A percentile compares a stretch with the other conserved stretches of the same genome.
Conservation (phyloP, 2,797 vertebrate species). For the Rhincodon typus region DNA sequence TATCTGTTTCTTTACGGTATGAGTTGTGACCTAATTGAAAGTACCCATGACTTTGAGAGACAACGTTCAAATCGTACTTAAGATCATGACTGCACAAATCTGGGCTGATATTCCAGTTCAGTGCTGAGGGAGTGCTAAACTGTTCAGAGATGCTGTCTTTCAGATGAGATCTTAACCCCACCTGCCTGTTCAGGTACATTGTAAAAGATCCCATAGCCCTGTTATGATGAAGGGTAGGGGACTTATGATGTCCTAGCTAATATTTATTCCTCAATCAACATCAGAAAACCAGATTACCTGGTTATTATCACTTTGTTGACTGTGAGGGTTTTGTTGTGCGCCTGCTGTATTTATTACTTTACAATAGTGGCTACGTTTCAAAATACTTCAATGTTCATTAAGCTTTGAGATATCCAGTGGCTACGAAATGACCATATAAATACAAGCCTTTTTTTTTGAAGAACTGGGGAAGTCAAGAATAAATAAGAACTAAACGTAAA, state of each 20-base stretch:
- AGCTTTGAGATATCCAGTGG: no score
- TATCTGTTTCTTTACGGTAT: background rate
- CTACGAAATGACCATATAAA: no score
- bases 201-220: background rate
- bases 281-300: no score
- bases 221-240: no score
- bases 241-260: no score
- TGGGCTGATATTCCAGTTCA: background rate
- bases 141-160: background rate
- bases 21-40: background rate
- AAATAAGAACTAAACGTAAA: background rate
- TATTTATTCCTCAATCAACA: background rate
- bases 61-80: background rate
- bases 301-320: no score
- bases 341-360: no score
- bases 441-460: no score
- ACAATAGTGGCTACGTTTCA: no score
- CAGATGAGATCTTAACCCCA: background rate
- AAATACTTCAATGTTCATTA: no score
- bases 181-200: background rate
- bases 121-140: background rate
- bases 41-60: background rate
- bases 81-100: background rate
- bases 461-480: background rate
- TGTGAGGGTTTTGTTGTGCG: no score